Evolutionary conservation across 2,888 invertebrate species (phyloP).

Genomic region (Agrotis ipsilon): DNA sequence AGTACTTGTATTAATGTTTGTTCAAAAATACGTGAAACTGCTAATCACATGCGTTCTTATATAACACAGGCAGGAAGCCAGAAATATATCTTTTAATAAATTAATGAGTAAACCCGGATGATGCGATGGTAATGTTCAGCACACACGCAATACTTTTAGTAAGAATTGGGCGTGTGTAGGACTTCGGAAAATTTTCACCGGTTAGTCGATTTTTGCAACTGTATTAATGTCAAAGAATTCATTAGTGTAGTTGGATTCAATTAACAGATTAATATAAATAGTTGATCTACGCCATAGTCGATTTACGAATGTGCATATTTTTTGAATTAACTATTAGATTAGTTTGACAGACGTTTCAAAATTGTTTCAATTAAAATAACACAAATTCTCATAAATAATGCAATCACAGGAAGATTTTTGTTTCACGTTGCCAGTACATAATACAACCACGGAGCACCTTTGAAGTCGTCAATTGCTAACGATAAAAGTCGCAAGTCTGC

Average conservation of each 20-base stretch:
- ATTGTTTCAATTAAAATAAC: not conserved
- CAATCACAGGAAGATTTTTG: not conserved
- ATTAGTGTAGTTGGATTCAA: not conserved
- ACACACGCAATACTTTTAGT: slow-evolving; percentile 13
- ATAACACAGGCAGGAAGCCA: slow-evolving; percentile 70
- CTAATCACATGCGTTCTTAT: slow-evolving; percentile 61
- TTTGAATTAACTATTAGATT: too few species aligned
- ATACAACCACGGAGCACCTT: too few species aligned
- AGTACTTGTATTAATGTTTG: slow-evolving; percentile 57
- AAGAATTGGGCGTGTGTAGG: not conserved
- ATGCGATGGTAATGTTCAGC: slow-evolving; percentile 47
- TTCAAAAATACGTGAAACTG: slow-evolving; percentile 55
- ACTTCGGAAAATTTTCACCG: not conserved
- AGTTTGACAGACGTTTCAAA: not conserved
- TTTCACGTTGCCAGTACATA: too few species aligned
- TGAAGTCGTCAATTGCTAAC: not conserved
- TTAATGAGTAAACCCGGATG: slow-evolving; percentile 71
- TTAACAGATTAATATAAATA: too few species aligned
- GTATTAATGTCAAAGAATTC: not conserved
- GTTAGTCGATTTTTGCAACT: not conserved
- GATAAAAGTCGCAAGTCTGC: not conserved
- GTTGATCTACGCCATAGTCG: not conserved
- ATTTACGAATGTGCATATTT: too few species aligned
- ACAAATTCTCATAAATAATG: not conserved
- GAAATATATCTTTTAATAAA: slow-evolving; percentile 72